Evolutionary conservation across 1,140 invertebrate species (phyloP), one percentile per base, ranked within the genome.

Genomic region (Apis florea): DNA sequence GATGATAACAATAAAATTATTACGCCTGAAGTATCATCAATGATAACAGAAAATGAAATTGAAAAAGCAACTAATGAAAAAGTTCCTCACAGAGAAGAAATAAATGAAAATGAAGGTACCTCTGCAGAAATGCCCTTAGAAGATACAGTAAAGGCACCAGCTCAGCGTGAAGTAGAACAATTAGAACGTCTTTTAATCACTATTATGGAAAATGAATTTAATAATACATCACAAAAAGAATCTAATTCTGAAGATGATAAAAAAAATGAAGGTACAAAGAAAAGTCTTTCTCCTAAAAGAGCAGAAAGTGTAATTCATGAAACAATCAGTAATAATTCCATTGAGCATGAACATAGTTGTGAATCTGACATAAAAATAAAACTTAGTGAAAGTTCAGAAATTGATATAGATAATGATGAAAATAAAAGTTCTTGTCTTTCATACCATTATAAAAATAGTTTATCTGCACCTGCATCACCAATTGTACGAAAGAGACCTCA

Each of bases 391-490:
- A 53, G 13, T 58, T 69, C 71, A 51, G 82, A 80, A 51, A 67
- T 24, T 64, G 76, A 64, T 58, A 10, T 81, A 53, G 70, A 74
- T 61, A 59, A 53, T 26, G 63, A 88, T 66, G 53, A 77, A 87
- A 13, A 83, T 49, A 82, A 83, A 15, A 68, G 19, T 64, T 76
- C 76, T 51, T 53, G 81, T 78, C 56, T 88, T 83, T 82, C 84
- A 19, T 92, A 93, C 81, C 83, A 77, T 53, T 92, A 93, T 71
- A 91, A 90, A 70, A 88, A 91, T 26, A 93, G 92, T 67, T 86
- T 91, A 54, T 93, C 93, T 40, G 85, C 89, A 19, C 93, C 93
- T 3, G 73, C 90, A 6, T 93, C 93, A 1, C 92, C 93, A 1
- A 76, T 88, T 17, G n/a, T 74, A 8, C 74, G 85, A 31, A 92